Conservation (phyloP, 2,113 vertebrate genomes). For the Datnioides undecimradiatus region DNA sequence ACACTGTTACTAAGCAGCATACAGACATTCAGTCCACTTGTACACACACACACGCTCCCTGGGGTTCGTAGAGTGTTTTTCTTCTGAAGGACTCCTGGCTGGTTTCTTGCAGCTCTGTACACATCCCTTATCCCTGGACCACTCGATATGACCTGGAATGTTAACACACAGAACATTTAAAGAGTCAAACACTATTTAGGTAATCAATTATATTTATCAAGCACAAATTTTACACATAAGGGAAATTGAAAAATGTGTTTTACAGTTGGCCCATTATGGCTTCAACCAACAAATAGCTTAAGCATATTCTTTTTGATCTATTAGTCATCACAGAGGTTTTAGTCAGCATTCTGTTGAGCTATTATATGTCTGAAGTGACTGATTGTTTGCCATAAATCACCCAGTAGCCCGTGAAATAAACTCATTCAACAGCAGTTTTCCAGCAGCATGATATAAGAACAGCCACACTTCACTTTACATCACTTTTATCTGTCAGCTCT, state of each 20-base stretch:
- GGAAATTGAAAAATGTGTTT: neutral
- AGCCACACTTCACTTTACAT: slow-evolving; percentile 29
- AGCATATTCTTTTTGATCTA: slow-evolving; percentile 60
- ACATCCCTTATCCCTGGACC: slow-evolving; percentile 22
- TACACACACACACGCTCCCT: slow-evolving; percentile 30
- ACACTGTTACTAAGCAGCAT: slow-evolving; percentile 34
- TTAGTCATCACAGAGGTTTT: slow-evolving; percentile 62
- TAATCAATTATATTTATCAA: slow-evolving; percentile 38
- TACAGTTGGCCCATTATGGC: neutral
- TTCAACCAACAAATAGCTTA: slow-evolving; percentile 51
- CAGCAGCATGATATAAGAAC: slow-evolving; percentile 18
- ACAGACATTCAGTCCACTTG: slow-evolving; percentile 20
- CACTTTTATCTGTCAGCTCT: slow-evolving; percentile 9
- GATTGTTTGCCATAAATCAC: slow-evolving; percentile 59
- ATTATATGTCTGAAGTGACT: slow-evolving; percentile 54
- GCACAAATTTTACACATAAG: slow-evolving; percentile 4
- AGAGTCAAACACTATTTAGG: slow-evolving; percentile 18
- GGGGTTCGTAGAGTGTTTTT: slow-evolving; percentile 20
- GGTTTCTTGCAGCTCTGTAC: slow-evolving; percentile 24
- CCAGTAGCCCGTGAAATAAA: slow-evolving; percentile 37
- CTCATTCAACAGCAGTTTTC: slow-evolving; percentile 39
- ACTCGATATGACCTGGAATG: slow-evolving; percentile 71
- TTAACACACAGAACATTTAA: slow-evolving; percentile 18
- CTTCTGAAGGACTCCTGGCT: slow-evolving; percentile 3
- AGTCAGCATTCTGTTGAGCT: slow-evolving; percentile 66